Conservation (phyloP, 2,113 vertebrate genomes). For the Oenanthe melanoleuca region DNA sequence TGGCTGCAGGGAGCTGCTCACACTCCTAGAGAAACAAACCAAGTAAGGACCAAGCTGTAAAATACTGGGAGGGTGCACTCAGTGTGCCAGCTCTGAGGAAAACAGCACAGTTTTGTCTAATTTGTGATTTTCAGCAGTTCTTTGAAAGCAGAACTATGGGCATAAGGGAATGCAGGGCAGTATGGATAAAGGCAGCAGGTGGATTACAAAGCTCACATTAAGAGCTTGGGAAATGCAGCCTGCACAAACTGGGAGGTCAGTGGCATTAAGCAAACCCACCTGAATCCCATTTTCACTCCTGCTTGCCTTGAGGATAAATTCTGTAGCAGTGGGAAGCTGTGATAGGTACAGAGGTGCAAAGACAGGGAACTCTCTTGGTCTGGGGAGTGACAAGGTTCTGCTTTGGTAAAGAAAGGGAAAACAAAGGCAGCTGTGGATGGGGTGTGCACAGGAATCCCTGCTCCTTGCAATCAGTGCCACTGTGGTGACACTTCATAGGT, state of each 20-base stretch:
- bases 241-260: neutral
- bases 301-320: neutral
- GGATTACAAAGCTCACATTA: rapidly evolving
- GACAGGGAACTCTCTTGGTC: neutral
- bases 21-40: neutral
- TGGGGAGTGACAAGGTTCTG: rapidly evolving
- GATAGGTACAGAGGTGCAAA: neutral
- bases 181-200: neutral
- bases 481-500: neutral
- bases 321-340: neutral
- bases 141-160: neutral
- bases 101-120: neutral
- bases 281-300: neutral
- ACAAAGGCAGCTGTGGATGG: neutral
- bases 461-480: neutral
- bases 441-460: neutral
- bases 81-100: neutral
- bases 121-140: neutral
- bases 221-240: neutral
- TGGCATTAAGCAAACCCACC: neutral
- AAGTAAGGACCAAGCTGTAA: neutral
- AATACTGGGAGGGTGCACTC: neutral
- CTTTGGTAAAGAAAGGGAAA: neutral
- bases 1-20: neutral
- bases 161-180: neutral